phyloP scores from a whole-genome alignment of 2,888 invertebrate species.

The Platypus cylindrus region DNA sequence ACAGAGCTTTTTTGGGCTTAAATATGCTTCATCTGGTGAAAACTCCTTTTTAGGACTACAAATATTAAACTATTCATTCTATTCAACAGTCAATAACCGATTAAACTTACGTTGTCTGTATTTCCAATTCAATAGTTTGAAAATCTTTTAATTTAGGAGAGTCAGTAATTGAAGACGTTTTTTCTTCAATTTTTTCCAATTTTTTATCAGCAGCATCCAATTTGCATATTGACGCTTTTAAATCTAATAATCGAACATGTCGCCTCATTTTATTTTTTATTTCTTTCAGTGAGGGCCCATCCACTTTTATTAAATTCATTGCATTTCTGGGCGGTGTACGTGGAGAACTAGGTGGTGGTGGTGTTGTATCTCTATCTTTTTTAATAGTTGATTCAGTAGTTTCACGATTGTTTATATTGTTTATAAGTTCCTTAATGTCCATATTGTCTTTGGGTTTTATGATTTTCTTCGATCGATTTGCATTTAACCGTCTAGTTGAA shows the following conservation, averaged over 20 bases:
- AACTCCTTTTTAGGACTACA: slow-evolving; percentile 52
- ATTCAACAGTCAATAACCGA: neutral
- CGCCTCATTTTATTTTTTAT: slow-evolving; percentile 54
- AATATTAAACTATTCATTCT: slow-evolving; percentile 8
- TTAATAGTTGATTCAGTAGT: slow-evolving; percentile 4
- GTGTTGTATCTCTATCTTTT: slow-evolving; percentile 4
- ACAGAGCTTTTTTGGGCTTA: slow-evolving; percentile 39
- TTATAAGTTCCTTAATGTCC: slow-evolving; percentile 26
- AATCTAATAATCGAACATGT: slow-evolving; percentile 55
- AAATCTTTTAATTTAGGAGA: slow-evolving; percentile 52
- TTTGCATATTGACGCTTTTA: slow-evolving; percentile 53
- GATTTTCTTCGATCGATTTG: slow-evolving; percentile 17
- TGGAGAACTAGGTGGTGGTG: slow-evolving; percentile 27
- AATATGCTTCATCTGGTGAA: slow-evolving; percentile 47
- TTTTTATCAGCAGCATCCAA: slow-evolving; percentile 52
- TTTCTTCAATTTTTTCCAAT: slow-evolving; percentile 38
- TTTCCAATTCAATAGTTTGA: slow-evolving; percentile 62
- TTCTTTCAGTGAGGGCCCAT: slow-evolving; percentile 55
- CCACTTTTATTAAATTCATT: slow-evolving; percentile 37
- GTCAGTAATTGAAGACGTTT: slow-evolving; percentile 28
- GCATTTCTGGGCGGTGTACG: slow-evolving; percentile 31
- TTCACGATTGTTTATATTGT: slow-evolving; percentile 19
- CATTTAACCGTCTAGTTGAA: slow-evolving; percentile 10
- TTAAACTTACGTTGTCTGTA: slow-evolving; percentile 53
- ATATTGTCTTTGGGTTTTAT: slow-evolving; percentile 20